phyloP scores from a whole-genome alignment of 1,140 invertebrate species.

The Phymorhynchus buccinoides region DNA sequence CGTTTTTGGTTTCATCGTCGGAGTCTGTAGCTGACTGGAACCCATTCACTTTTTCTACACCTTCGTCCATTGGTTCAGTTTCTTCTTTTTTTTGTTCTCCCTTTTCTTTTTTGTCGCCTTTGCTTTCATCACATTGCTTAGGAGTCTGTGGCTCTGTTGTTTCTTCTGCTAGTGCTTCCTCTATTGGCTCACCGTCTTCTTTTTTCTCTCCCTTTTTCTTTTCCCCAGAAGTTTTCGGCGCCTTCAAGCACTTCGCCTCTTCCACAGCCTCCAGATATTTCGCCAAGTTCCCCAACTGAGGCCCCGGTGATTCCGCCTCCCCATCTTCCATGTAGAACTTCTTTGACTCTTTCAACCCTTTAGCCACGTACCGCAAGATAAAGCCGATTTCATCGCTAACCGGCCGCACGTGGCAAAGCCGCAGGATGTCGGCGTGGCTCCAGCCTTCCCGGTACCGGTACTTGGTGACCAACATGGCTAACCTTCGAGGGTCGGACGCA shows the following conservation, averaged over 20 bases:
- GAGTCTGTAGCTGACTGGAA: no score
- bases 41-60: no score
- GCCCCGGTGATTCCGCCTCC: neutral
- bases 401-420: conserved; percentile 78
- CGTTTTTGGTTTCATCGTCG: no score
- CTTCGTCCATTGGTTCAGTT: neutral
- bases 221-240: neutral
- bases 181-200: neutral
- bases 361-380: conserved; percentile 56
- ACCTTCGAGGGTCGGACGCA: conserved; percentile 75
- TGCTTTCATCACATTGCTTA: no score
- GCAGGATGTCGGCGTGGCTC: conserved; percentile 81
- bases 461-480: conserved; percentile 79
- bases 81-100: neutral
- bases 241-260: neutral
- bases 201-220: neutral
- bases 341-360: conserved; percentile 73
- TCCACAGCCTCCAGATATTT: conserved; percentile 13
- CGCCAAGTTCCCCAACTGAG: neutral
- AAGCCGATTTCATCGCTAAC: conserved; percentile 48
- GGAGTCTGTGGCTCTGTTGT: no score
- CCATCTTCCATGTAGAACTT: conserved; percentile 28
- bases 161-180: neutral
- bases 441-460: conserved; percentile 79
- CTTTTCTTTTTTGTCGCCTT: no score